Evolutionary conservation across 2,113 vertebrate genomes (phyloP).

Genomic region (Trematocara marginatum): DNA sequence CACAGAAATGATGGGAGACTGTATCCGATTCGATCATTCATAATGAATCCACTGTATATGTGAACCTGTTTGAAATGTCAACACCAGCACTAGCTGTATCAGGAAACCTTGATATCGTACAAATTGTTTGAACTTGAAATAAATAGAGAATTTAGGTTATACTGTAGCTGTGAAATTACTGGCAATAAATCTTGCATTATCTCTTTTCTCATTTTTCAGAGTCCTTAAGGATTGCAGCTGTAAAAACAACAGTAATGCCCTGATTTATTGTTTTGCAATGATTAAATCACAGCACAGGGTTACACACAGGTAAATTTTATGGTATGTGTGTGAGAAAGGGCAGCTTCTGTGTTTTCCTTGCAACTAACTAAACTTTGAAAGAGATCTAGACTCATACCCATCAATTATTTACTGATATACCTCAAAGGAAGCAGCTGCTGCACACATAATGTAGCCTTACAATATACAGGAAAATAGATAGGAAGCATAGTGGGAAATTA

Average conservation of each 20-base stretch:
- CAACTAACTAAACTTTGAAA: not conserved
- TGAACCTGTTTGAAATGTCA: not conserved
- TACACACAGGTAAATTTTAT: not conserved
- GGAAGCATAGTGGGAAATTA: not conserved
- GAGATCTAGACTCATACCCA: not conserved
- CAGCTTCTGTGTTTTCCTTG: not conserved
- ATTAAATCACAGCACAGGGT: not conserved
- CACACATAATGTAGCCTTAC: not conserved
- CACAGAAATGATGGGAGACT: not conserved
- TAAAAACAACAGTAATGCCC: not conserved
- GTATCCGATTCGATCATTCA: not conserved
- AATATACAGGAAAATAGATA: not conserved
- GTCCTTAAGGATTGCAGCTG: not conserved
- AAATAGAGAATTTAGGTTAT: not conserved
- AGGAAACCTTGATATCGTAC: not conserved
- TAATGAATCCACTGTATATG: not conserved
- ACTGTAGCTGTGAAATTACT: not conserved
- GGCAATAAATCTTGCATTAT: not conserved
- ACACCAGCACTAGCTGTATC: not conserved
- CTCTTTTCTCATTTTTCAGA: not conserved
- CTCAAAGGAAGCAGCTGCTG: slow-evolving; percentile 9
- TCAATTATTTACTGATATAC: slow-evolving; percentile 21
- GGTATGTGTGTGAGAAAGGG: not conserved
- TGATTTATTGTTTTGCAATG: not conserved
- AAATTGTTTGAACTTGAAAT: not conserved